A percentile compares a stretch with the other conserved stretches of the same genome.
Evolutionary conservation across 1,140 invertebrate genomes (phyloP).

Genomic region (Gonioctena quinquepunctata): DNA sequence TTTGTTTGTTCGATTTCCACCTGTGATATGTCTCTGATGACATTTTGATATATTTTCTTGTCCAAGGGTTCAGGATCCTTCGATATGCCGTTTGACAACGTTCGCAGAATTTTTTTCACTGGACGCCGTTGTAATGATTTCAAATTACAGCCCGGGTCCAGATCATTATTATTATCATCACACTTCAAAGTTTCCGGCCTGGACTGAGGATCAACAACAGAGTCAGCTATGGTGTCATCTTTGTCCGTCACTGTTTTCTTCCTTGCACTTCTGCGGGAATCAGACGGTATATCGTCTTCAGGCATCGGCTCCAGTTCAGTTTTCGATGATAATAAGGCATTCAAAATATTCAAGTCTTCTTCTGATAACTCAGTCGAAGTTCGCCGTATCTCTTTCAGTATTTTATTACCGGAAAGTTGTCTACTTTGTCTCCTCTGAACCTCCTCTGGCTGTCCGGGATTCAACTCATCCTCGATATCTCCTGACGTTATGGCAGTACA

Average conservation of each 20-base stretch:
- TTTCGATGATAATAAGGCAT: constrained; percentile 31
- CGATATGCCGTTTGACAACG: not conserved
- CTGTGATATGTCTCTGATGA: constrained; percentile 49
- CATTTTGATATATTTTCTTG: constrained; percentile 41
- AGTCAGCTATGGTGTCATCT: constrained; percentile 21
- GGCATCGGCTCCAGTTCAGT: constrained; percentile 15
- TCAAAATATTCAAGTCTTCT: constrained; percentile 49
- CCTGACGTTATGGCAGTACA: constrained; percentile 60
- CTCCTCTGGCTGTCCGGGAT: constrained; percentile 56
- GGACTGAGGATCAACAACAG: not conserved
- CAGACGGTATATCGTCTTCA: not conserved
- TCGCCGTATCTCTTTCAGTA: constrained; percentile 52
- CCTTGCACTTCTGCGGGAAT: constrained; percentile 35
- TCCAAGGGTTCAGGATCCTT: constrained; percentile 37
- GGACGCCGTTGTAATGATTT: not conserved
- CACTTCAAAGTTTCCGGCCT: constrained; percentile 15
- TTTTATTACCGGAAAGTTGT: constrained; percentile 44
- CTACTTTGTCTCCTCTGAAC: constrained; percentile 47
- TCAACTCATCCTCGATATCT: constrained; percentile 58
- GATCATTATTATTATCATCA: constrained; percentile 3
- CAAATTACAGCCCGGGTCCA: too few species aligned
- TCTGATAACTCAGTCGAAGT: constrained; percentile 61
- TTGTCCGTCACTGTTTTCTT: constrained; percentile 45
- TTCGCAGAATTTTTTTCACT: not conserved
- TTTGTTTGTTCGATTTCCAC: constrained; percentile 52